Evolutionary conservation across 2,888 invertebrate species (phyloP), one percentile per base, ranked within the genome.

Genomic region (Machimus rusticus): DNA sequence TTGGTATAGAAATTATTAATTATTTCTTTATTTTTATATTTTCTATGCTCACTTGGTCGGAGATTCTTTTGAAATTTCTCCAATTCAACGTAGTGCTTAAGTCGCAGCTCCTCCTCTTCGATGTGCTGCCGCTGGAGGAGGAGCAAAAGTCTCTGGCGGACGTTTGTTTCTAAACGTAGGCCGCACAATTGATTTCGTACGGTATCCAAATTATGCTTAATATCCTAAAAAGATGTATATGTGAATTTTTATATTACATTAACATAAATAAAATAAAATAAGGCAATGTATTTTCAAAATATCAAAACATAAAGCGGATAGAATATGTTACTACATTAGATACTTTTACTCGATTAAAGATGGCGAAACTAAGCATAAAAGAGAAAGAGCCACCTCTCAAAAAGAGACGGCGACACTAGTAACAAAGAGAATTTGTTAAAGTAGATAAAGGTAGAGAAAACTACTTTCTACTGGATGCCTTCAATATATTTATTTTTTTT

Each of bases 61-160:
- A 93, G 89, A 55, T 91, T 91, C 88, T 93, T 92, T 87, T 93
- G 92, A 86, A 93, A 93, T 89, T 93, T 93, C 88, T 93, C 93
- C 88, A 92, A 91, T 90, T 93, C 93, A 86, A 92, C 91, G 88
- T 91, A 93, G 88, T 93, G 93, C 81, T 92, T 92, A 5, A 93
- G 89, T 4, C 93, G 91, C 77, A 93, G 89, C 88, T 93, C 93
- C 89, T 93, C 93, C 87, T 93, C 93, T 90, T 93, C 93, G 39
- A 93, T 92, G 46, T 92, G 91, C 87, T 93, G 93, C 31, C 93
- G 91, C 89, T 93, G 93, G 19, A 93, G 90, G 28, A 93, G 88
- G 12, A 93, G 90, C 55, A 92, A 88, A 31, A 93, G 89, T 74
- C 92, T 91, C 88, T 93, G 93, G 74, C 92, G 91, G 82, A 91